Base-by-base conservation (phyloP, 2,888 invertebrate species). In the Dryobotodes eremita region DNA sequence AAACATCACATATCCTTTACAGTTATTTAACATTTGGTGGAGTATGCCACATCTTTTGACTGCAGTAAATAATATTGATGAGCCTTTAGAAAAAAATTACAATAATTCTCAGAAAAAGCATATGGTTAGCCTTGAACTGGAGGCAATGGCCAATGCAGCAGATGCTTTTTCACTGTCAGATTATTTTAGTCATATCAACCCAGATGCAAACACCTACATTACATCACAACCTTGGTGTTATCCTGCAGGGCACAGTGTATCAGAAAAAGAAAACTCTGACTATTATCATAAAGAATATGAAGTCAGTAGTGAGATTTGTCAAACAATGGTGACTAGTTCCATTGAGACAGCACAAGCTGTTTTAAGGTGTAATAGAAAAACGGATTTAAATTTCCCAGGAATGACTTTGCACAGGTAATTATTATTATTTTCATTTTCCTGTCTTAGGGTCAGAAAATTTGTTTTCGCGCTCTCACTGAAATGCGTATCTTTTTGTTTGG, bases 111-210 rank as follows among this genome's bases (percentile, higher is more conserved):
- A 87, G 64, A 87, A 87, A 76, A 80, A 89, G 11, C 85, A 86
- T 74, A 80, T 88, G 17, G 85, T 74, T 71, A 71, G 71, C 11
- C 73, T 69, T 50, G 85, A 84, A 90, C 88, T 93, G 71, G 90
- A 92, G 77, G 91, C 90, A 71, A 86, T 96, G 71, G 90, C 93
- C 26, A 86, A 92, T 75, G 92, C 94, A 10, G 85, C 97, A 71
- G 95, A 96, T 84, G 91, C 92, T 20, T 84, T 97, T 71, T 96
- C 97, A 71, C 69, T 95, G n/a, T 94, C 97, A 75, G 96, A 96
- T 88, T 92, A 87, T 74, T 91, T 92, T 48, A 90, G 88, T 72
- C 79, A 82, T 31, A 86, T 75, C 17, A 85, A 84, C 69, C 85
- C 85, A 53, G 88, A 91, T 71, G 79, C 83, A 53, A 87, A 83